A percentile compares a stretch with the other conserved stretches of the same genome.
phyloP scores from a whole-genome alignment of 2,888 invertebrate genomes.

The Artemia sinica region DNA sequence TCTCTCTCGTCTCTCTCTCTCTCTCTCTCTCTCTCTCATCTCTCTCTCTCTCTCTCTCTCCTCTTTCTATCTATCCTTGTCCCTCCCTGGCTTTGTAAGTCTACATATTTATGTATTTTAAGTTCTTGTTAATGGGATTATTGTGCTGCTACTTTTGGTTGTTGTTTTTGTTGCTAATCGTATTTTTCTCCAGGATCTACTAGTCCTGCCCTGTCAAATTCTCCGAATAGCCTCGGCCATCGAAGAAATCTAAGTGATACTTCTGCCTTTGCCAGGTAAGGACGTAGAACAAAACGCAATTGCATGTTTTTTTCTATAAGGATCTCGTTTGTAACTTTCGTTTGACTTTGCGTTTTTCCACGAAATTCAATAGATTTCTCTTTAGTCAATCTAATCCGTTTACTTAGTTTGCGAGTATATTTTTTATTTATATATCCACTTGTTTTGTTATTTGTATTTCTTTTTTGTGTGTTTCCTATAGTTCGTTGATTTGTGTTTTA shows the following conservation, averaged over 20 bases:
- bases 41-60: too few species aligned
- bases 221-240: conserved; percentile 38
- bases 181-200: conserved; percentile 24
- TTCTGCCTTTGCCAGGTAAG: conserved; percentile 59
- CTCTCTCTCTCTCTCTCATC: too few species aligned
- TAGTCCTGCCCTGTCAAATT: conserved; percentile 30
- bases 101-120: too few species aligned
- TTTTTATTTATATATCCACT: background rate
- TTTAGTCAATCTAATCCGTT: background rate
- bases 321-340: too few species aligned
- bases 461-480: conserved; percentile 17
- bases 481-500: background rate
- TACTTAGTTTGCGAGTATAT: background rate
- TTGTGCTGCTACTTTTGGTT: too few species aligned
- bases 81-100: too few species aligned
- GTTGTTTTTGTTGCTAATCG: too few species aligned
- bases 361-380: background rate
- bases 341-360: background rate
- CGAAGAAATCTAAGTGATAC: conserved; percentile 68
- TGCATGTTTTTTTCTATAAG: too few species aligned
- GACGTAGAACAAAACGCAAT: conserved; percentile 7
- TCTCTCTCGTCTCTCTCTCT: too few species aligned
- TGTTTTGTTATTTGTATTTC: conserved; percentile 18
- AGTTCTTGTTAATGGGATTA: too few species aligned
- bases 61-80: too few species aligned